These are phyloP conservation scores for Ecdyonurus torrentis DNA, from an alignment of 2,888 invertebrate genomes.

Conservation along the genomic window DNA sequence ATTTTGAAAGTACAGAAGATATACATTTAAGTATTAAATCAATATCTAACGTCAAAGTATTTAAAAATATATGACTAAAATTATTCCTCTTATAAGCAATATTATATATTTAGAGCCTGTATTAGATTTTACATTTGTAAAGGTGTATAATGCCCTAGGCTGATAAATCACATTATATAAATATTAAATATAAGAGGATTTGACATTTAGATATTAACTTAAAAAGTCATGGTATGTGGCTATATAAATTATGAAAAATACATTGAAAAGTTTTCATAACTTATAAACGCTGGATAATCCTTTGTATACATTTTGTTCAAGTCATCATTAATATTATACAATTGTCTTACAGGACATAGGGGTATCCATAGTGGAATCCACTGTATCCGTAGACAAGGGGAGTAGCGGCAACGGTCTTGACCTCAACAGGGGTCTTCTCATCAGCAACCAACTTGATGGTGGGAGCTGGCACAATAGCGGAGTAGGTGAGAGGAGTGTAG, in stretches of 20 bases:
- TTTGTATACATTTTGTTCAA: neutral
- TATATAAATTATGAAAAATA: neutral
- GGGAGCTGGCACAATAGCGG: neutral
- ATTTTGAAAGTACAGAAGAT: neutral
- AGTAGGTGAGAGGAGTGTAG: constrained; percentile 5
- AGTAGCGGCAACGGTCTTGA: constrained; percentile 5
- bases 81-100: neutral
- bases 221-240: neutral
- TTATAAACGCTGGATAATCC: neutral
- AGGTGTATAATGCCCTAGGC: no score
- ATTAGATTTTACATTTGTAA: no score
- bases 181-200: neutral
- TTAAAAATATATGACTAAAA: neutral
- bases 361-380: neutral
- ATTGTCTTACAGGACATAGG: neutral
- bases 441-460: neutral
- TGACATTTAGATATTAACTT: neutral
- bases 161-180: neutral
- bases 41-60: neutral
- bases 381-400: constrained; percentile 8
- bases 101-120: neutral
- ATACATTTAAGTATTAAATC: neutral
- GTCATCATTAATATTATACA: neutral
- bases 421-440: constrained; percentile 4
- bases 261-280: neutral